Evolutionary conservation across 2,797 vertebrate genomes (phyloP), one percentile per base, ranked within the genome.

Genomic region (Enteromius trimaculatus): DNA sequence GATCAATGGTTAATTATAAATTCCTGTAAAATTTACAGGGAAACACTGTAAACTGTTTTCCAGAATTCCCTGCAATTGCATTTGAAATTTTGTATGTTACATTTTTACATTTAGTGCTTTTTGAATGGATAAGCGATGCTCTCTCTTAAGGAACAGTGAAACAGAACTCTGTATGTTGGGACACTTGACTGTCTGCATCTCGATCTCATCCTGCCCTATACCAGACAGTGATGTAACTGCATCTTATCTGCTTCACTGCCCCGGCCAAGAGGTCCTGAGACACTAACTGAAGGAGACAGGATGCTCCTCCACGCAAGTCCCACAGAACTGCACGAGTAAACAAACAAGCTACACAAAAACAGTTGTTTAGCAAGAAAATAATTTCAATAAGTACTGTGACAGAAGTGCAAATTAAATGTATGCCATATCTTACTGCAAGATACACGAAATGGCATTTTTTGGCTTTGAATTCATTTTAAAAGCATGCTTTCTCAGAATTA

Each of bases 281-380:
- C 19, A 51, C 51, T 81, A 77, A 81, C 17, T 44, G 39, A 44
- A 85, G n/a, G 44, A 77, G 79, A 78, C 79, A 72, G 58, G 39
- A 55, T 64, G 53, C 23, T 64, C 34, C 49, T 49, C 29, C 17
- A 58, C 8, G 4, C 23, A 60, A 39, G 37, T 47, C 31, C 7
- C 23, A 49, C 19, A 69, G 39, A 76, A 47, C 42, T 62, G 49
- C 23, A 1, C 19, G 29, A 3, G 7, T 51, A 21, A 19, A 81
- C 42, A 6, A 81, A 8, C 26, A 62, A 62, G 26, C 4, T 17
- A 62, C 6, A 9, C n/a, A 49, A 58, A 70, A 10, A 55, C 65
- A 69, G 23, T 6, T 58, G 49, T 58, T 69, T 49, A 26, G 47
- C 31, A n/a, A 23, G 14, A 34, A 21, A 10, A 14, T 2, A 2